Conservation (phyloP, 2,113 vertebrate species). For the Coptodon rendalli region DNA sequence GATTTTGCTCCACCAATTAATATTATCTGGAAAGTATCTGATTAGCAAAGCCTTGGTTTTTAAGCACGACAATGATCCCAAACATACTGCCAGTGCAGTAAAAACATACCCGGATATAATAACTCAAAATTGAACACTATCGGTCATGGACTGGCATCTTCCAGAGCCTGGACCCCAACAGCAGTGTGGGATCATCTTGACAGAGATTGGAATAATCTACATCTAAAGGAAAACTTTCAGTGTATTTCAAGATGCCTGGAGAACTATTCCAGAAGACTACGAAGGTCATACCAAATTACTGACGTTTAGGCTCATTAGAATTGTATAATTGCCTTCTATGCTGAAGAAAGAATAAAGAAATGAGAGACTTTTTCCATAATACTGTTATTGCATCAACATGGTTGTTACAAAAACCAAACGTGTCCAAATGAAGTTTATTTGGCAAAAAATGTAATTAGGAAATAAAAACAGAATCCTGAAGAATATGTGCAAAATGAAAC, state of each 20-base stretch:
- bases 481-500: not conserved
- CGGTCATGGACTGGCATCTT: not conserved
- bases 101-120: not conserved
- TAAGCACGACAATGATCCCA: not conserved
- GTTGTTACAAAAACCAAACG: not conserved
- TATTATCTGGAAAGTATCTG: not conserved
- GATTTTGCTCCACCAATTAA: not conserved
- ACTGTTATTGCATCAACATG: not conserved
- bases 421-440: too few species aligned
- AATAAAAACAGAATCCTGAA: not conserved
- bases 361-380: not conserved
- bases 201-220: not conserved
- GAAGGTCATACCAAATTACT: not conserved
- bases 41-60: not conserved
- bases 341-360: not conserved
- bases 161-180: not conserved
- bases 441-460: not conserved
- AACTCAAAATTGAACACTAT: not conserved
- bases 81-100: not conserved
- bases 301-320: not conserved
- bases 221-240: not conserved
- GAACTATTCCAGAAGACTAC: not conserved
- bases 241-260: not conserved
- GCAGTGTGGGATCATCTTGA: not conserved
- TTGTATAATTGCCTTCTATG: not conserved